phyloP scores from a whole-genome alignment of 2,888 invertebrate genomes.

The Eurytoma adleriae region DNA sequence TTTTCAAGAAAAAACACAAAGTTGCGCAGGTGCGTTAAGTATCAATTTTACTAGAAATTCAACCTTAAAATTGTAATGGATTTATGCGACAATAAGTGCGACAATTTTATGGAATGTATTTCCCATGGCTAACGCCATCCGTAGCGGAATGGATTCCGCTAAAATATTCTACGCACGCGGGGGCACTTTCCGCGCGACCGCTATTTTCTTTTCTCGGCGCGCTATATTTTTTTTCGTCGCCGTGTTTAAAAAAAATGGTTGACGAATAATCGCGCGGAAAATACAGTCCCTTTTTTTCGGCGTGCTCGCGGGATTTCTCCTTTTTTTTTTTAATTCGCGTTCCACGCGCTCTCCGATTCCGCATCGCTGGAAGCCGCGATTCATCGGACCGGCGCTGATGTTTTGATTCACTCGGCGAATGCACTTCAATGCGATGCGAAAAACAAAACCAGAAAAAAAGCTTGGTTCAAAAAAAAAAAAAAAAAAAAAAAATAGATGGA shows the following conservation, averaged over 20 bases:
- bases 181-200: background rate
- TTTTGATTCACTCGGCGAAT: slow-evolving; percentile 39
- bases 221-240: slow-evolving; percentile 13
- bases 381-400: slow-evolving; percentile 27
- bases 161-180: background rate
- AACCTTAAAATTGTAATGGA: too few relatives aligned
- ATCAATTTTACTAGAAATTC: too few relatives aligned
- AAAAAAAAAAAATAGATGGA: slow-evolving; percentile 16
- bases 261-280: slow-evolving; percentile 30
- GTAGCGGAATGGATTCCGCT: too few relatives aligned
- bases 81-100: too few relatives aligned
- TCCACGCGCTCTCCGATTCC: background rate
- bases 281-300: slow-evolving; percentile 7
- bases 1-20: too few relatives aligned
- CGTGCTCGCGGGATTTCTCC: too few relatives aligned
- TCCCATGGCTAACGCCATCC: too few relatives aligned
- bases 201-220: background rate
- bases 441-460: slow-evolving; percentile 30
- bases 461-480: background rate
- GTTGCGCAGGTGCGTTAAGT: too few relatives aligned
- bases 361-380: slow-evolving; percentile 20
- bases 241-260: slow-evolving; percentile 6
- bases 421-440: slow-evolving; percentile 30
- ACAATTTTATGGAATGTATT: too few relatives aligned
- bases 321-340: background rate